Evolutionary conservation across 2,797 vertebrate genomes (phyloP), one percentile per base, ranked within the genome.

Genomic region (Manis crassicaudata): DNA sequence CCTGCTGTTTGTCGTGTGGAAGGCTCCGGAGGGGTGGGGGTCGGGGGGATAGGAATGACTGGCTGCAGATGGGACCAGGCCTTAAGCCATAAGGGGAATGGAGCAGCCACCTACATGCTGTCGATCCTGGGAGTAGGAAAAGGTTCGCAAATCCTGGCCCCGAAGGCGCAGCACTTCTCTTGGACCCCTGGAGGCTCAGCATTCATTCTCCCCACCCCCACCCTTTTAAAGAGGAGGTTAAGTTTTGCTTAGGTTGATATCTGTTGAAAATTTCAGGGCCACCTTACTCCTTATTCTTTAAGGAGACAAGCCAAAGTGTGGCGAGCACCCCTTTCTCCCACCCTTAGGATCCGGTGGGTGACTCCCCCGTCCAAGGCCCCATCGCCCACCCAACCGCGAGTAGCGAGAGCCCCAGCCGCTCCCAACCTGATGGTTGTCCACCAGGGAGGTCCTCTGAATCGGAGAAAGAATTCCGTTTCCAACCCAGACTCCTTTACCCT

Each of bases 401-500:
- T 50, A 80, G 94, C 80, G 46, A 40, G 29, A 85, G 46, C 73
- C 81, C 52, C 43, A 83, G 67, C 81, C 92, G 62, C 79, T 80
- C 60, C 50, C 17, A 50, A 90, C 88, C 90, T 46, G 75, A 97
- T 92, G 85, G 58, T 60, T 95, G 95, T 96, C 85, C 94, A 96
- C 94, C 80, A 88, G 96, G 97, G 97, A 97, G 96, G 96, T 97
- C 97, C 83, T 97, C 87, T 13, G 29, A 72, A 52, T 84, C 35
- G 50, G 80, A 94, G 93, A 81, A 90, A 94, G 73, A 90, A 89
- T 90, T 87, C 62, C 50, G 23, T 93, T 94, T 83, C 95, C 90
- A 76, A 52, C 46, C 14, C 54, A 81, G 88, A 50, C 89, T 82
- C 50, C 94, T 75, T 76, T 68, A 70, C 43, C 92, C 87, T 54